A percentile compares a stretch with the other conserved stretches of the same genome.
These are phyloP conservation scores for Caenorhabditis becei DNA, from an alignment of 2,888 invertebrate species.

Conservation along the genomic window DNA sequence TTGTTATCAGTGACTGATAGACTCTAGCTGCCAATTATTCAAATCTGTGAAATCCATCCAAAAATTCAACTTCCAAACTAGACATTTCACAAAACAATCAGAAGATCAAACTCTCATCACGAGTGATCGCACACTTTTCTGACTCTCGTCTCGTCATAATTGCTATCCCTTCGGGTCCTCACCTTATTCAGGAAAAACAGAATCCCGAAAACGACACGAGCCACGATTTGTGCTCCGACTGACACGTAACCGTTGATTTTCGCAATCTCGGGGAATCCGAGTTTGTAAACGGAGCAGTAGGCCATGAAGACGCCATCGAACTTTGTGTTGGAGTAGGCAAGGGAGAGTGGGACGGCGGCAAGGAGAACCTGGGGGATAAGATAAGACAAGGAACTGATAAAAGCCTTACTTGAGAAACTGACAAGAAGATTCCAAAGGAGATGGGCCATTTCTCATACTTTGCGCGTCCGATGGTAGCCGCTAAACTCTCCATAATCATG, in stretches of 20 bases:
- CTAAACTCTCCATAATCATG: constrained; percentile 23
- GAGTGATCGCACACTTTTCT: too few relatives aligned
- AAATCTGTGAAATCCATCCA: too few relatives aligned
- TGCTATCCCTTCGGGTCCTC: background rate
- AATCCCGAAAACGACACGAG: constrained; percentile 27
- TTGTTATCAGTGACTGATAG: background rate
- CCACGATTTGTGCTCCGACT: constrained; percentile 6
- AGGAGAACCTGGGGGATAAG: constrained; percentile 9
- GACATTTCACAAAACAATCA: too few relatives aligned
- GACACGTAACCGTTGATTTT: constrained; percentile 10
- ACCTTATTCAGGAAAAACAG: constrained; percentile 23
- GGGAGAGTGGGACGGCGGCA: constrained; percentile 24
- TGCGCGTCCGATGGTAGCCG: constrained; percentile 21
- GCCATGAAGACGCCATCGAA: constrained; percentile 46
- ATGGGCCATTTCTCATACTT: constrained; percentile 28
- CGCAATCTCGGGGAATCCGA: constrained; percentile 22
- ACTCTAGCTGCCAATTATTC: too few relatives aligned
- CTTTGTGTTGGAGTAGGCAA: constrained; percentile 31
- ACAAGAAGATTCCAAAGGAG: constrained; percentile 20
- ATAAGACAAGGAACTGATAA: too few relatives aligned
- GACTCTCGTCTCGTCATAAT: background rate
- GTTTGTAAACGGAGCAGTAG: constrained; percentile 46
- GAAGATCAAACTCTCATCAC: too few relatives aligned
- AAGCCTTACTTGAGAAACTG: too few relatives aligned
- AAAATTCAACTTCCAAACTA: too few relatives aligned